Percentiles rank a stretch among this genome's conserved stretches.
These are phyloP conservation scores for Drosophila silvestris DNA, from an alignment of 2,888 invertebrate genomes.

Conservation along the genomic window DNA sequence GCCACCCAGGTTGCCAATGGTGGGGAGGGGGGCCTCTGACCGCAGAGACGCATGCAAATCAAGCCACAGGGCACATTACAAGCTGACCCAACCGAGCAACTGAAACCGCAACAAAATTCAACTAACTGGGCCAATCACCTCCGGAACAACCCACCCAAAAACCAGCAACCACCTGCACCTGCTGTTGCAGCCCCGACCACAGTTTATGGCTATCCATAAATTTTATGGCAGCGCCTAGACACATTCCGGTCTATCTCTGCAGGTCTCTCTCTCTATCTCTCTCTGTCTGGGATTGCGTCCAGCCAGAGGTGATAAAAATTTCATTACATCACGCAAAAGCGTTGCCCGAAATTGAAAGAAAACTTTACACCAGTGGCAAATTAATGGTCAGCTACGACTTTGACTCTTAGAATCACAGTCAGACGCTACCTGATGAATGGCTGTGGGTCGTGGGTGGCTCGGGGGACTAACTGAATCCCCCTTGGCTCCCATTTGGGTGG, in stretches of 20 bases:
- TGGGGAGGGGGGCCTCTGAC: background rate
- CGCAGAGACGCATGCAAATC: constrained; percentile 57
- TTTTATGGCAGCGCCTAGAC: constrained; percentile 79
- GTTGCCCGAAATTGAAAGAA: constrained; percentile 47
- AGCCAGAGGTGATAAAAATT: constrained; percentile 74
- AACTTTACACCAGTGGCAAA: constrained; percentile 65
- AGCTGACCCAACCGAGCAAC: constrained; percentile 71
- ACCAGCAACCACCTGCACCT: constrained; percentile 28
- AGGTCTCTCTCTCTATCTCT: background rate
- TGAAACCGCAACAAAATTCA: constrained; percentile 59
- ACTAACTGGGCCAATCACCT: constrained; percentile 60
- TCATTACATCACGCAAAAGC: constrained; percentile 75
- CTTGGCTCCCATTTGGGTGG: constrained; percentile 10
- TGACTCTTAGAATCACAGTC: constrained; percentile 32
- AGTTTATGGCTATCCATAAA: constrained; percentile 74
- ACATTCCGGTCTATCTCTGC: constrained; percentile 21
- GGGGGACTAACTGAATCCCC: background rate
- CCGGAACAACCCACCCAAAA: constrained; percentile 21
- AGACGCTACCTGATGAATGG: constrained; percentile 50
- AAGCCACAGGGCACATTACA: constrained; percentile 71
- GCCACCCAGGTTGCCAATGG: constrained; percentile 45
- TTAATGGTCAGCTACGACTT: constrained; percentile 44
- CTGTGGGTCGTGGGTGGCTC: constrained; percentile 29
- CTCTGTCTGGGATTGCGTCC: constrained; percentile 33
- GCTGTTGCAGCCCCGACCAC: constrained; percentile 44